Percentiles rank a stretch among this genome's conserved stretches.
These are phyloP conservation scores for Apodemia zela DNA, from an alignment of 2,888 invertebrate genomes.

Conservation along the genomic window DNA sequence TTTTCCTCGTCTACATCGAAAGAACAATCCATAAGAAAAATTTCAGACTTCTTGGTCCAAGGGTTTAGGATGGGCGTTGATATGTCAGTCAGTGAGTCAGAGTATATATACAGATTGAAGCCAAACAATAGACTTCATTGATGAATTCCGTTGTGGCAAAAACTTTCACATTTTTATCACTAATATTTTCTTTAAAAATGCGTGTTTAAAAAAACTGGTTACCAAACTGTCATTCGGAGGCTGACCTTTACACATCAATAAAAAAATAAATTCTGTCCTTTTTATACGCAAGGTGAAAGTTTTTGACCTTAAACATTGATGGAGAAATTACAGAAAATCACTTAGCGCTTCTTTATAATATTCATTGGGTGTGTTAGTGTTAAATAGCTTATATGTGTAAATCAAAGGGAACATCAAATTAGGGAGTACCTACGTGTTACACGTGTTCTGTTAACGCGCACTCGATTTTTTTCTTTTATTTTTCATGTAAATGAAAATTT, in stretches of 20 bases:
- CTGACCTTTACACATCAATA: conserved; percentile 7
- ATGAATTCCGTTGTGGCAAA: background rate
- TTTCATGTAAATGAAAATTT: no score
- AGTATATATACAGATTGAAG: background rate
- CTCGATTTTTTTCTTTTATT: no score
- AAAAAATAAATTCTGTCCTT: conserved; percentile 4
- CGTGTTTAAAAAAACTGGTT: background rate
- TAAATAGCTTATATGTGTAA: background rate
- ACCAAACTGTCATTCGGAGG: background rate
- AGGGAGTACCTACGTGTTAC: no score
- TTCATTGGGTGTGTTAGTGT: background rate
- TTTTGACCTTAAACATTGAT: conserved; percentile 1
- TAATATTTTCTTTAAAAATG: background rate
- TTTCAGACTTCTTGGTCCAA: no score
- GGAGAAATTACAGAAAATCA: conserved; percentile 14
- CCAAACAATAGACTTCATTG: background rate
- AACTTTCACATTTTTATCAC: background rate
- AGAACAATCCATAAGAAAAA: no score
- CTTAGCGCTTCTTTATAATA: conserved; percentile 4
- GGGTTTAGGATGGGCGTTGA: no score
- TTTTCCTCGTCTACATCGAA: no score
- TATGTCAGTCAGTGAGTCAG: no score
- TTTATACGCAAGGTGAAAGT: background rate
- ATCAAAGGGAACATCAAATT: background rate
- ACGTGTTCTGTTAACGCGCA: no score